Conservation (phyloP, 2,113 vertebrate species). For the Thunnus thynnus region DNA sequence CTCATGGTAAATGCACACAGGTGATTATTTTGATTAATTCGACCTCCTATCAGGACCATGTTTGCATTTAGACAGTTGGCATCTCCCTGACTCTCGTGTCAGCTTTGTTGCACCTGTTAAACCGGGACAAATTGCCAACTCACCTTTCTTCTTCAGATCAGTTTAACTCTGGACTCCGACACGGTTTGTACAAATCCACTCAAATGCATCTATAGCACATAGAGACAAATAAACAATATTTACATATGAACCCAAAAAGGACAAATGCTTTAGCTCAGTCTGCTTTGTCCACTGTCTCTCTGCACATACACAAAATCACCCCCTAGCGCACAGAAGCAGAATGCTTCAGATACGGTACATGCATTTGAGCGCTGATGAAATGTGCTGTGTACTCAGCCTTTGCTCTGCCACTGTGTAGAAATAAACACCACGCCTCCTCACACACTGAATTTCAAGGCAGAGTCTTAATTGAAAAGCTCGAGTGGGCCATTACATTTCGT, state of each 20-base stretch:
- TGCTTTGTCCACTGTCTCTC: neutral
- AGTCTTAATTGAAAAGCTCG: conserved; percentile 69
- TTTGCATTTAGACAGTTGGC: neutral
- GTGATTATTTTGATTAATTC: neutral
- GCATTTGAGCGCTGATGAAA: conserved; percentile 24
- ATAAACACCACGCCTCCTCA: conserved; percentile 55
- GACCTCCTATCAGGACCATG: neutral
- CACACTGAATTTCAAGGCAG: conserved; percentile 58
- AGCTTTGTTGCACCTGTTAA: neutral
- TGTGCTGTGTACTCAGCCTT: conserved; percentile 35
- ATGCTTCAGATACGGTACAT: conserved; percentile 10
- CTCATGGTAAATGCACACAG: neutral
- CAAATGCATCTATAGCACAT: neutral
- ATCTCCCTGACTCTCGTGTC: neutral
- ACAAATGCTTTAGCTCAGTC: neutral
- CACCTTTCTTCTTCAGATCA: neutral
- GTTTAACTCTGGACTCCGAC: neutral
- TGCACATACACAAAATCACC: neutral
- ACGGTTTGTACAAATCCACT: too few species aligned
- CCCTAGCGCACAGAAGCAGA: neutral
- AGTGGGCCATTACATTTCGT: conserved; percentile 68
- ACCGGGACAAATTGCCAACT: too few species aligned
- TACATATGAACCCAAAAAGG: neutral
- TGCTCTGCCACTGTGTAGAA: conserved; percentile 40
- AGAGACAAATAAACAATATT: neutral